A percentile compares a stretch with the other conserved stretches of the same genome.
phyloP scores from a whole-genome alignment of 2,888 invertebrate genomes.

The Zygothrica quintamaculata region DNA sequence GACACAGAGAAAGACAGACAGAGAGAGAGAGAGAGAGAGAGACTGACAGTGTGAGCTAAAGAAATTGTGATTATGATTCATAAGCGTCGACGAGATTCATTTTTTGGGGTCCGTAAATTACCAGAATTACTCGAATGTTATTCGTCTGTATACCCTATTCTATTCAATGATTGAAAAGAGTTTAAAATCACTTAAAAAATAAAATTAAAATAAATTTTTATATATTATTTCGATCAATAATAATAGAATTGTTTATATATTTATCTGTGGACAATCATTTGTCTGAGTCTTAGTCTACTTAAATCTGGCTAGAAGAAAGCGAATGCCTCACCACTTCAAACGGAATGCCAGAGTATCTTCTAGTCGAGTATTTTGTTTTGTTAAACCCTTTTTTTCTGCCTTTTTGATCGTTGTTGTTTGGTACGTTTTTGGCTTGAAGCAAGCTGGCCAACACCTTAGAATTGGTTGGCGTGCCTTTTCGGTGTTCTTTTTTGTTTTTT shows the following conservation, averaged over 20 bases:
- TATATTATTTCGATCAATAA: too few species aligned
- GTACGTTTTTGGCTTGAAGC: constrained; percentile 52
- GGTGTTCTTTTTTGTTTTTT: constrained; percentile 61
- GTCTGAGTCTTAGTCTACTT: too few species aligned
- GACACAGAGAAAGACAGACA: constrained; percentile 12
- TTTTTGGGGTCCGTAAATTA: constrained; percentile 68
- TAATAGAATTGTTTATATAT: too few species aligned
- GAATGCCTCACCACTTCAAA: too few species aligned
- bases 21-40: constrained; percentile 3
- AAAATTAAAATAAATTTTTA: too few species aligned
- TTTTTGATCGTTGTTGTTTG: constrained; percentile 23
- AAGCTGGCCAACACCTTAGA: constrained; percentile 70
- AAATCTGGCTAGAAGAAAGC: too few species aligned
- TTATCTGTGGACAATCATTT: too few species aligned
- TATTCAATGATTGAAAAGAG: background rate
- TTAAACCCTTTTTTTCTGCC: constrained; percentile 8
- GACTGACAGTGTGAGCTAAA: constrained; percentile 27
- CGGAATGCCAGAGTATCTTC: background rate
- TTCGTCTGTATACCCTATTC: constrained; percentile 23
- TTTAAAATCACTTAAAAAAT: too few species aligned
- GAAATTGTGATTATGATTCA: constrained; percentile 76
- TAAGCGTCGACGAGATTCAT: constrained; percentile 57
- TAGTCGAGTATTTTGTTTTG: background rate
- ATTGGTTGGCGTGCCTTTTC: constrained; percentile 63
- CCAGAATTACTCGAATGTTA: constrained; percentile 71